These are phyloP conservation scores for Steromphala cineraria DNA, from an alignment of 2,888 invertebrate species.

Conservation along the genomic window DNA sequence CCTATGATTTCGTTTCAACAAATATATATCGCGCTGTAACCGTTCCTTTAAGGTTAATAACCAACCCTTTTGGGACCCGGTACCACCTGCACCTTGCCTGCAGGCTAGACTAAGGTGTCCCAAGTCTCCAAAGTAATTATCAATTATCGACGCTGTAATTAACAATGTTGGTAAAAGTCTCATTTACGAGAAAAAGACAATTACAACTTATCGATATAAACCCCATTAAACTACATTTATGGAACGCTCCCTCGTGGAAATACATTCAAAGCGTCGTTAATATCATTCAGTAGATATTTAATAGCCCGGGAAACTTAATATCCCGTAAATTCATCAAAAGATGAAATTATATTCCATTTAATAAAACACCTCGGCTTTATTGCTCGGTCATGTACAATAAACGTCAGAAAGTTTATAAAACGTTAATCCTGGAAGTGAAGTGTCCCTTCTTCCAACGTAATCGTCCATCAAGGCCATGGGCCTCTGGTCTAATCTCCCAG, in stretches of 20 bases:
- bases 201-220: background rate
- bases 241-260: background rate
- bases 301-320: conserved; percentile 14
- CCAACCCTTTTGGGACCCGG: too few relatives aligned
- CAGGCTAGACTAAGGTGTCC: too few relatives aligned
- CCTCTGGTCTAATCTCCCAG: conserved; percentile 4
- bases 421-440: background rate
- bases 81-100: too few relatives aligned
- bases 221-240: background rate
- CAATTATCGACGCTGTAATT: too few relatives aligned
- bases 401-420: background rate
- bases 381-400: background rate
- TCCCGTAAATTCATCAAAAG: conserved; percentile 5
- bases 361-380: conserved; percentile 6
- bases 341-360: conserved; percentile 9
- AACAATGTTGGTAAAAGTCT: too few relatives aligned
- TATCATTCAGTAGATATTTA: conserved; percentile 1
- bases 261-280: conserved; percentile 9
- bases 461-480: background rate
- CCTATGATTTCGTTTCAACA: too few relatives aligned
- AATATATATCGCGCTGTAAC: too few relatives aligned
- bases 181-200: too few relatives aligned
- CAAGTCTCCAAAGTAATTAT: too few relatives aligned
- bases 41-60: too few relatives aligned
- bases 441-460: background rate